A percentile compares a stretch with the other conserved stretches of the same genome.
phyloP scores from a whole-genome alignment of 2,888 invertebrate species.

The Aleiodes testaceus region DNA sequence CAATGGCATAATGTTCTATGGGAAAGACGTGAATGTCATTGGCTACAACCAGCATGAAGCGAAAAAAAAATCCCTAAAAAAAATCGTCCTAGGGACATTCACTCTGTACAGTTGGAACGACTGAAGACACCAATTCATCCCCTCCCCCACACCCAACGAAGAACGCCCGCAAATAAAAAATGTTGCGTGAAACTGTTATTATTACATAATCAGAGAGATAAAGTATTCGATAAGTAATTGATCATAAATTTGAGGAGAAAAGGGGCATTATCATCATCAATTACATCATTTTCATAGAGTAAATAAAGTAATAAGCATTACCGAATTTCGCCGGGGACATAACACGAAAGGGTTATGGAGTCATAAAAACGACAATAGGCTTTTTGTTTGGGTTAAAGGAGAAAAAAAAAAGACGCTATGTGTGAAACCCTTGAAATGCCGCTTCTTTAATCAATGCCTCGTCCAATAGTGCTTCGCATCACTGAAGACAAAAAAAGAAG shows the following conservation, averaged over 20 bases:
- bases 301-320: not conserved
- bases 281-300: conserved; percentile 15
- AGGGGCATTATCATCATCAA: not conserved
- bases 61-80: no score
- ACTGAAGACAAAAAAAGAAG: conserved; percentile 10
- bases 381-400: conserved; percentile 20
- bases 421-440: conserved; percentile 30
- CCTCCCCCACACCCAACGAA: no score
- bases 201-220: conserved; percentile 49
- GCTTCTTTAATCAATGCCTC: not conserved
- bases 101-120: no score
- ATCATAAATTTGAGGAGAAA: not conserved
- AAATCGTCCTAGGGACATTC: no score
- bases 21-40: no score
- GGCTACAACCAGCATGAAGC: no score
- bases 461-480: not conserved
- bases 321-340: not conserved
- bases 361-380: conserved; percentile 41
- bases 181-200: conserved; percentile 46
- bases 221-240: conserved; percentile 40
- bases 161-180: conserved; percentile 36
- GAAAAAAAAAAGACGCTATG: conserved; percentile 42
- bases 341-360: conserved; percentile 34
- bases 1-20: no score
- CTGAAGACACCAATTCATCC: no score